A percentile compares a stretch with the other conserved stretches of the same genome.
phyloP scores from a whole-genome alignment of 2,797 vertebrate species.

The Cephalopachus bancanus region DNA sequence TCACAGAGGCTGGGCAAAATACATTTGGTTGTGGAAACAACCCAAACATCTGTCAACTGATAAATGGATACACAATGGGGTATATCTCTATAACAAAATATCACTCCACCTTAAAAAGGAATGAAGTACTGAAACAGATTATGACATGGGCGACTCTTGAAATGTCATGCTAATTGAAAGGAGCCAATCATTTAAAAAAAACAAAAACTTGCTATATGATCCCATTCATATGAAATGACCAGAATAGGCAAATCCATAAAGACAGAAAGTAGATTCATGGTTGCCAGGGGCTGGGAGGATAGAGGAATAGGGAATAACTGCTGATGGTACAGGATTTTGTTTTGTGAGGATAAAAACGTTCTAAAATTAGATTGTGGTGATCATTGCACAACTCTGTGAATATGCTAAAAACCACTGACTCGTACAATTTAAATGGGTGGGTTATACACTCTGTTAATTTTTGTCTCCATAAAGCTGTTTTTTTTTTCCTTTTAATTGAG shows the following conservation, averaged over 20 bases:
- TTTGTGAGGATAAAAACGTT: not conserved
- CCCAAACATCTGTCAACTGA: not conserved
- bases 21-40: not conserved
- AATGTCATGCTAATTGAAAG: not conserved
- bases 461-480: not conserved
- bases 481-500: not conserved
- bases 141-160: not conserved
- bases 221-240: not conserved
- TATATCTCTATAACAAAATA: not conserved
- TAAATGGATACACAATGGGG: not conserved
- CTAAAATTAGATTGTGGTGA: slow-evolving; percentile 30
- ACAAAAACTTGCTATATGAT: not conserved
- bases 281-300: not conserved
- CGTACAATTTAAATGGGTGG: not conserved
- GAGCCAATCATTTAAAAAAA: not conserved
- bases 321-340: not conserved
- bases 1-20: not conserved
- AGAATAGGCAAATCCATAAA: slow-evolving; percentile 1
- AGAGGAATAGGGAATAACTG: not conserved
- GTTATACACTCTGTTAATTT: not conserved
- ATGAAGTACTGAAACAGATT: not conserved
- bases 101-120: not conserved
- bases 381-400: not conserved
- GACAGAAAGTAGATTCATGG: not conserved
- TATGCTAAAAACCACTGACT: not conserved